phyloP scores from a whole-genome alignment of 2,888 invertebrate genomes.

The Lepidonotus clava region DNA sequence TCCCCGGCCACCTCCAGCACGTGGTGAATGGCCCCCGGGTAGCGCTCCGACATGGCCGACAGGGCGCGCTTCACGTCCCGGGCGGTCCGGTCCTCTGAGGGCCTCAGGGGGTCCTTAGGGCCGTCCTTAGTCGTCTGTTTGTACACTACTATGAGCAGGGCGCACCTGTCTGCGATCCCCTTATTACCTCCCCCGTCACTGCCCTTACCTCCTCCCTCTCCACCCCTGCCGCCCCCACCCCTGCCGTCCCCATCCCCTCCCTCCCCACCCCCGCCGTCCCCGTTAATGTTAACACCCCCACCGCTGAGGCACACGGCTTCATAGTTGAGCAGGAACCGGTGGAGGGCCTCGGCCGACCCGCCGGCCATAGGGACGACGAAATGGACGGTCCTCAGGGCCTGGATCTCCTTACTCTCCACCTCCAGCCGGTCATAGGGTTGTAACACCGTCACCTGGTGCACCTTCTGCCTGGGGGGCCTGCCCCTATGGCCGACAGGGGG shows the following conservation, averaged over 20 bases:
- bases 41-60: background rate
- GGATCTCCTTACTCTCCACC: slow-evolving; percentile 37
- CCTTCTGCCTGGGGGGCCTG: background rate
- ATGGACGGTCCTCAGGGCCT: slow-evolving; percentile 7
- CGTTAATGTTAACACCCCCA: no score
- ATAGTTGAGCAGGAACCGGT: slow-evolving; percentile 18
- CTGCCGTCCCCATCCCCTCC: no score
- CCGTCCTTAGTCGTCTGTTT: no score
- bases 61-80: background rate
- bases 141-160: background rate
- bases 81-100: background rate
- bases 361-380: background rate
- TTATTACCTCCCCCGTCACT: no score
- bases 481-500: background rate
- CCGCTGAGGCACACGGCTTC: slow-evolving; percentile 1
- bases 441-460: slow-evolving; percentile 43
- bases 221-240: no score
- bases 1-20: slow-evolving; percentile 44
- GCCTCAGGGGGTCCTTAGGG: background rate
- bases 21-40: background rate
- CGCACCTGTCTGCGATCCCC: background rate
- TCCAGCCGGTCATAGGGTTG: slow-evolving; percentile 25
- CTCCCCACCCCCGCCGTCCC: no score
- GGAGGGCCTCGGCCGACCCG: background rate
- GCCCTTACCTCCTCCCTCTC: no score